Evolutionary conservation across 53 echinoderm and acorn worm genomes (phyloP), one percentile per base, ranked within the genome.

Genomic region (Luidia sarsii): DNA sequence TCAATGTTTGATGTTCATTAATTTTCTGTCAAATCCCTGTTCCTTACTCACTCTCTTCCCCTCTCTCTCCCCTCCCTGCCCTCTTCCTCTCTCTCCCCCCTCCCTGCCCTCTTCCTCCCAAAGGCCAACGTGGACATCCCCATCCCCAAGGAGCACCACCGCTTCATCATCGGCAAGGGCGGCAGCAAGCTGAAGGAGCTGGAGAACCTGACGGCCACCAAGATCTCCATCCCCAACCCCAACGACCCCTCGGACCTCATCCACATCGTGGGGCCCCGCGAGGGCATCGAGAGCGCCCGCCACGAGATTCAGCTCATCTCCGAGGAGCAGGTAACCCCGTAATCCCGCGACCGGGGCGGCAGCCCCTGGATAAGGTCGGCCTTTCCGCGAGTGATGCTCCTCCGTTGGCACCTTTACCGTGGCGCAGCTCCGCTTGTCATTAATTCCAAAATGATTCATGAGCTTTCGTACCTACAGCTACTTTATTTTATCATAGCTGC

Each of bases 291-390:
- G 48, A 82, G 84, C 59, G 99, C 99, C 14, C 80, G 83, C 28
- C 99, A 99, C 74, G 99, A 99, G 68, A 86, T 99, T 32, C 99
- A 94, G 34, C 99, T 99, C 79, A 99, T 94, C 49, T 99, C 99
- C 13, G 99, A 99, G 63, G 99, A 92, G 79, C 99, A 99, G 91
- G 99, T 99, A 68, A 65, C 75, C n/a, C n/a, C n/a, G n/a, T n/a
- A n/a, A n/a, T n/a, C n/a, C n/a, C n/a, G n/a, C n/a, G n/a, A 5
- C 7, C 7, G 7, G 11, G 19, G 11, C 19, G 57, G 8, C 7
- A 57, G 19, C 6, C 57, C 9, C 7, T 9, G 21, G 19, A 20
- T n/a, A n/a, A n/a, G n/a, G n/a, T n/a, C n/a, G n/a, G n/a, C n/a
- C n/a, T n/a, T n/a, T n/a, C n/a, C n/a, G n/a, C n/a, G n/a, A n/a